Evolutionary conservation across 2,888 invertebrate genomes (phyloP).

Genomic region (Lissocephala sabroskyi): DNA sequence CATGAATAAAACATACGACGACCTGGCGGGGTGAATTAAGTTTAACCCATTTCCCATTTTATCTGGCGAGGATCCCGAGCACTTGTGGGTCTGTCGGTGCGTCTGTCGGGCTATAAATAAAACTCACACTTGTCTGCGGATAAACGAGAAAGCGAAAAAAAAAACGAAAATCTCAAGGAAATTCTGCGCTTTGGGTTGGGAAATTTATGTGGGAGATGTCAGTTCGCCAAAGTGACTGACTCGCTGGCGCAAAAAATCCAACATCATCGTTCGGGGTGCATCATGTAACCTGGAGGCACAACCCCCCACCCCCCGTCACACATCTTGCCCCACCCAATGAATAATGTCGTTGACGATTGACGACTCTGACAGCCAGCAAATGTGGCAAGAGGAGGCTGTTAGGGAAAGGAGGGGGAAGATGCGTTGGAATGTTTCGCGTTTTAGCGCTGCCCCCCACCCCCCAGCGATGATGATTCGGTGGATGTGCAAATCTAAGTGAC

Average conservation of each 20-base stretch:
- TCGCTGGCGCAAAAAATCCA: constrained; percentile 8
- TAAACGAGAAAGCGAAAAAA: constrained; percentile 5
- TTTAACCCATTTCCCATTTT: constrained; percentile 46
- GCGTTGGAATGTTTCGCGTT: too few species aligned
- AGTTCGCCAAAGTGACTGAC: too few species aligned
- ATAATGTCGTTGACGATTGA: constrained; percentile 34
- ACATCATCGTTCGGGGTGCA: constrained; percentile 19
- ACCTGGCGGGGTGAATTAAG: too few species aligned
- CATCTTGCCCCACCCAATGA: background rate
- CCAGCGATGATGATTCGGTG: too few species aligned
- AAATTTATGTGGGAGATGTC: constrained; percentile 30
- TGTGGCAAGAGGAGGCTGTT: too few species aligned
- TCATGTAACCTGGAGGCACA: constrained; percentile 1
- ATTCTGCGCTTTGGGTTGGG: constrained; percentile 8
- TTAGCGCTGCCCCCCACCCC: background rate
- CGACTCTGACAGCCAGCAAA: background rate
- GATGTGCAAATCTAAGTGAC: too few species aligned
- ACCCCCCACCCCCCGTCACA: background rate
- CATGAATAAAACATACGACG: constrained; percentile 34
- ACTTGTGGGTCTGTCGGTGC: background rate
- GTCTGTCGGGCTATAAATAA: constrained; percentile 41
- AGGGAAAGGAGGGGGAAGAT: too few species aligned
- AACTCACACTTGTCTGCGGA: constrained; percentile 39
- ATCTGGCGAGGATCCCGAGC: too few species aligned
- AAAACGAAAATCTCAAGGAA: constrained; percentile 10